phyloP scores from a whole-genome alignment of 2,888 invertebrate genomes.

The Amphipoea oculea region DNA sequence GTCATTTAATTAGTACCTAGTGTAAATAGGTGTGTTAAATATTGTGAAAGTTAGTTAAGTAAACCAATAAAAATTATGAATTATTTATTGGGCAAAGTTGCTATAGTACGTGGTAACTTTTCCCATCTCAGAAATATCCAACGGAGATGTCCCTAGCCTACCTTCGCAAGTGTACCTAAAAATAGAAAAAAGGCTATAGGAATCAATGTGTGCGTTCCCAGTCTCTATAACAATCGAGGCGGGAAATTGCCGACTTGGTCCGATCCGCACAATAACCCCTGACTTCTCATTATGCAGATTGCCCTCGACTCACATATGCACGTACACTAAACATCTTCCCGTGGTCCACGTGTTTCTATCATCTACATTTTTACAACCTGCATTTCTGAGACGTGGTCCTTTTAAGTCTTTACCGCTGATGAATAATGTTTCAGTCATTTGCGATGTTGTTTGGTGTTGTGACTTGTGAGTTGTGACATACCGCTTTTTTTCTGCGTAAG shows the following conservation, averaged over 20 bases:
- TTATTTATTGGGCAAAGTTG: neutral
- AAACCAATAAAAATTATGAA: neutral
- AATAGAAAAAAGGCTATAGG: constrained; percentile 60
- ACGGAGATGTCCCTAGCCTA: neutral
- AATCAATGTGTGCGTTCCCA: constrained; percentile 80
- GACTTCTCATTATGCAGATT: constrained; percentile 89
- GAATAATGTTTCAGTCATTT: constrained; percentile 31
- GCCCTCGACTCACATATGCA: constrained; percentile 82
- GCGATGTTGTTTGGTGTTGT: neutral
- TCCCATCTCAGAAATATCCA: neutral
- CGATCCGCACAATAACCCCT: constrained; percentile 85
- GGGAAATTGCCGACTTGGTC: constrained; percentile 85
- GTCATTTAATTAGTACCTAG: neutral
- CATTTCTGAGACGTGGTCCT: constrained; percentile 41
- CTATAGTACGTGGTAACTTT: neutral
- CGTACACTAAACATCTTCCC: constrained; percentile 81
- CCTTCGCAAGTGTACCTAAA: constrained; percentile 42
- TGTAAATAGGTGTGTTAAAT: neutral
- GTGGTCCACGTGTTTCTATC: constrained; percentile 56
- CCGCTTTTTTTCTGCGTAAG: neutral
- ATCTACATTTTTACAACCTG: constrained; percentile 58
- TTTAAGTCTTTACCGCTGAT: constrained; percentile 40
- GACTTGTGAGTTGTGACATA: neutral
- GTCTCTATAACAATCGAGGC: constrained; percentile 84
- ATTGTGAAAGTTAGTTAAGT: neutral